Base-by-base conservation (phyloP, 2,113 vertebrate species). In the Eptesicus fuscus region DNA sequence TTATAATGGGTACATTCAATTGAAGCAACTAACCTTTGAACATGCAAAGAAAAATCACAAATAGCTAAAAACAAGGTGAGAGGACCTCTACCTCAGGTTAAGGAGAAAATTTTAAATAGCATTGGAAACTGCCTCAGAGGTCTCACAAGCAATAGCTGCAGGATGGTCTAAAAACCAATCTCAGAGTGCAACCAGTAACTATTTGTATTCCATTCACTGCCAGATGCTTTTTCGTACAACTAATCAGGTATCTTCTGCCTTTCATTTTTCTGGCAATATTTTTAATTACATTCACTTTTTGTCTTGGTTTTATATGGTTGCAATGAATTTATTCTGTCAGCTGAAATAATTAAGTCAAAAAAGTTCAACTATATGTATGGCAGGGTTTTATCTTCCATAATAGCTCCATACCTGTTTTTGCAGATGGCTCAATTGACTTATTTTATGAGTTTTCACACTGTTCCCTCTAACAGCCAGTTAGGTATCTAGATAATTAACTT, bases 401-500 rank as follows among this genome's bases (percentile, higher is more conserved):
- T 61, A 76, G 83, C 56, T 87, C 80, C 96, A 96, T 91, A 92
- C 87, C 85, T 95, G 16, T 56, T 25, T 96, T 32, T 69, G 3
- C 63, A 16, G 37, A 51, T 28, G 61, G 73, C 35, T 96, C 84
- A 77, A 91, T 95, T 96, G 95, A 1, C 2, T 82, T 59, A 59
- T 59, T 56, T 59, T 28, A 59, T 59, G 93, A 70, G 49, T 95
- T 96, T 96, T 88, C 93, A 96, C 91, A 90, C 63, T 91, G 87
- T 80, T 96, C 73, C 42, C 53, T 95, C 78, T 94, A 93, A 77
- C 35, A 51, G 49, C 49, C 82, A 93, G 74, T 79, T 97, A 88
- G 95, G 35, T 71, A 92, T 32, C 90, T 88, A 65, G 0, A 63
- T 59, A 98, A 96, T 92, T 97, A 97, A 98, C 98, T 99, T 98